Evolutionary conservation across 2,113 vertebrate species (phyloP).

Genomic region (Campylomormyrus tamandua): DNA sequence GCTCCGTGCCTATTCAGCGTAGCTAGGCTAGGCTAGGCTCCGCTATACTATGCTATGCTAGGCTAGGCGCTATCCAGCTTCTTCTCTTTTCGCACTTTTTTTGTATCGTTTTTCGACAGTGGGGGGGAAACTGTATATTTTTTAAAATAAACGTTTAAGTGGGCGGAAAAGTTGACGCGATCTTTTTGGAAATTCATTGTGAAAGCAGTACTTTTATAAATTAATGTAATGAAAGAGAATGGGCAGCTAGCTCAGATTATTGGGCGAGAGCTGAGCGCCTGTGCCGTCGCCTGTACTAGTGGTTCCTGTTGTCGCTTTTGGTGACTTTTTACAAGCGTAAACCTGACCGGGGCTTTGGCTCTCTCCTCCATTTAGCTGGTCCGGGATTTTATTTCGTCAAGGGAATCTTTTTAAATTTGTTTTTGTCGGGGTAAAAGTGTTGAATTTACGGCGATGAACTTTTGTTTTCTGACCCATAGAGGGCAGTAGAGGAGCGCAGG

Average conservation of each 20-base stretch:
- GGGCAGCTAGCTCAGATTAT: slow-evolving; percentile 33
- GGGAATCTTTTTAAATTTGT: slow-evolving; percentile 51
- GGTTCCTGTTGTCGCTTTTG: not conserved
- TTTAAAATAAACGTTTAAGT: not conserved
- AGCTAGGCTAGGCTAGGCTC: not conserved
- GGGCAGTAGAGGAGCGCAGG: slow-evolving; percentile 95
- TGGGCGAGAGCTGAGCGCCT: not conserved
- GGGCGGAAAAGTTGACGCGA: not conserved
- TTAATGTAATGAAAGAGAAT: slow-evolving; percentile 6
- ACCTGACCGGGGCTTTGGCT: not conserved
- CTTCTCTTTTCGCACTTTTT: slow-evolving; percentile 27
- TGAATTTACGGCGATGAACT: slow-evolving; percentile 71
- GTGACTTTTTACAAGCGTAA: not conserved
- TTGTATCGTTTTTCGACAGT: not conserved
- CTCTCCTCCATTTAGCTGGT: not conserved
- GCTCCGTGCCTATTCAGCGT: not conserved
- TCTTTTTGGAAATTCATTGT: not conserved
- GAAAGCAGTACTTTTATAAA: slow-evolving; percentile 9
- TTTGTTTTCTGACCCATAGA: slow-evolving; percentile 98
- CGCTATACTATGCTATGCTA: not conserved
- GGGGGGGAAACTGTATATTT: not conserved
- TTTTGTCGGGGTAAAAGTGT: slow-evolving; percentile 59
- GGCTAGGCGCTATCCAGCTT: slow-evolving; percentile 35
- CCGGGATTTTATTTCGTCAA: not conserved
- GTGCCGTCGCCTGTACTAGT: not conserved